phyloP scores from a whole-genome alignment of 2,888 invertebrate species.

The Apotomis turbidana region DNA sequence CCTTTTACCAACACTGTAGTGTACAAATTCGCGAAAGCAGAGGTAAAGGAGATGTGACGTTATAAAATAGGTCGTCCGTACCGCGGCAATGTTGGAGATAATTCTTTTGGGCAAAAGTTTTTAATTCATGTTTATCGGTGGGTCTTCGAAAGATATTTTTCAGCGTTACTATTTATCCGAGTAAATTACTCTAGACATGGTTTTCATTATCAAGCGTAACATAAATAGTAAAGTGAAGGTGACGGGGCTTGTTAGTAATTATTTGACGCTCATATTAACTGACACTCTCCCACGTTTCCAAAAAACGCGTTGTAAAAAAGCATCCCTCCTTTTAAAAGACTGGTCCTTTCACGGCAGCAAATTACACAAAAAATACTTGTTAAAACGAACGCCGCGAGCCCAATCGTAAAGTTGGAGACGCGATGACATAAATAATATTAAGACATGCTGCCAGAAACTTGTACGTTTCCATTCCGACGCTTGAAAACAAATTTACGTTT shows the following conservation, averaged over 20 bases:
- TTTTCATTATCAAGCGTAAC: neutral
- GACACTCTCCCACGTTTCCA: conserved; percentile 44
- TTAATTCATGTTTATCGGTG: conserved; percentile 27
- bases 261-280: conserved; percentile 29
- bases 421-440: conserved; percentile 78
- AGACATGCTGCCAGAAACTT: conserved; percentile 65
- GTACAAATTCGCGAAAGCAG: neutral
- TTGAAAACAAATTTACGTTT: conserved; percentile 39
- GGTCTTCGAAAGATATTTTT: conserved; percentile 6
- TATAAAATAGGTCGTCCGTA: neutral
- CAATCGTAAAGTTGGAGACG: conserved; percentile 65
- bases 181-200: neutral
- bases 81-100: conserved; percentile 35
- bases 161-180: neutral
- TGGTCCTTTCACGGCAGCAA: conserved; percentile 62
- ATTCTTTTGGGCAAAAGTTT: conserved; percentile 38
- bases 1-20: conserved; percentile 15
- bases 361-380: conserved; percentile 69
- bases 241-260: neutral
- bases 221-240: neutral
- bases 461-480: conserved; percentile 50
- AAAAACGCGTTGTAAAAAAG: conserved; percentile 48
- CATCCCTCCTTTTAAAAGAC: conserved; percentile 51
- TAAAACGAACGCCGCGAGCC: conserved; percentile 59
- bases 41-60: neutral